These are phyloP conservation scores for Melierax canorus DNA, from an alignment of 2,113 vertebrate species.

Conservation along the genomic window DNA sequence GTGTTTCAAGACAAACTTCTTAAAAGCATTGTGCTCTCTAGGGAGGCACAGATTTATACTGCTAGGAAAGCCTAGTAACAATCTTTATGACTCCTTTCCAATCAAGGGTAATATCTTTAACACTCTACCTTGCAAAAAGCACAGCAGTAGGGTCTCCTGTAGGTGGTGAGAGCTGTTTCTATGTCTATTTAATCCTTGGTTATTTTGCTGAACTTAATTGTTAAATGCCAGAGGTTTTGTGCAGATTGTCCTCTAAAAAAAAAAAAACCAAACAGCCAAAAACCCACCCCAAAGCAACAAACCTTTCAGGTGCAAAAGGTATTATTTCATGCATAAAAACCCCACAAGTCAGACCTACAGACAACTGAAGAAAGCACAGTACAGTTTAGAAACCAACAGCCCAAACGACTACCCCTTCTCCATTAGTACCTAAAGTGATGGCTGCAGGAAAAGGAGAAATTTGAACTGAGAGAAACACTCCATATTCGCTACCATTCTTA, in stretches of 20 bases:
- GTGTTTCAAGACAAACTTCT: neutral
- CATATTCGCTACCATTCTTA: neutral
- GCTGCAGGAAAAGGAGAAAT: neutral
- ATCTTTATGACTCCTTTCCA: neutral
- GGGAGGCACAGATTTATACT: neutral
- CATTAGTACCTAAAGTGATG: neutral
- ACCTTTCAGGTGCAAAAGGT: neutral
- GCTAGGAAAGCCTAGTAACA: neutral
- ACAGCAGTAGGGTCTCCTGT: neutral
- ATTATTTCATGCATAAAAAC: neutral
- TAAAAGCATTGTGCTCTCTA: neutral
- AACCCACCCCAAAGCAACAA: neutral
- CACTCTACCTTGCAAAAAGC: neutral
- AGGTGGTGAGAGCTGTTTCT: neutral
- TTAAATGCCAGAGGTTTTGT: neutral
- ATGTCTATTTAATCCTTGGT: neutral
- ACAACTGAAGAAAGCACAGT: neutral
- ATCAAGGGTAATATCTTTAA: neutral
- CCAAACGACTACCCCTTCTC: neutral
- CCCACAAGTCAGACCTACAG: neutral
- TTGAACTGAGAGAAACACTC: neutral
- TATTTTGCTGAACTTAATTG: neutral
- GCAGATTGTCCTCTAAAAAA: neutral
- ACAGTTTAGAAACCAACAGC: neutral
- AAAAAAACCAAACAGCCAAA: too few species aligned